Evolutionary conservation across 2,113 vertebrate genomes (phyloP).

Genomic region (Mungos mungo): DNA sequence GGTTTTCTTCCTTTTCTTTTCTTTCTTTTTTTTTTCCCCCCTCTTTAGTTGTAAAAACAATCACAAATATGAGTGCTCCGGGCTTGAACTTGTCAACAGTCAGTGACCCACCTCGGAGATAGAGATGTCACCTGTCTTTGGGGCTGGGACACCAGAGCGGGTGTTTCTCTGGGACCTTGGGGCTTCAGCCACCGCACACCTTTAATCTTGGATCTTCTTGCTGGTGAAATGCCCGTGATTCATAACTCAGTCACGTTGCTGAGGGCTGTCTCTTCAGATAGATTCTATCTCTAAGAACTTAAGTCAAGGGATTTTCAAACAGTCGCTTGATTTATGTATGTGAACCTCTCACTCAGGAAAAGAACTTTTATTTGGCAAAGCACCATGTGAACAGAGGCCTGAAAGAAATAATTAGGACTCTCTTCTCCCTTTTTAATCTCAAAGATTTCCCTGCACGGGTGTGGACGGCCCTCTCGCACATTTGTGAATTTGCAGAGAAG

Average conservation of each 20-base stretch:
- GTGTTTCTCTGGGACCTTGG: constrained; percentile 68
- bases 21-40: rapidly evolving
- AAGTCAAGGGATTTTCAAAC: constrained; percentile 81
- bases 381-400: constrained; percentile 31
- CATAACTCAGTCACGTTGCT: constrained; percentile 76
- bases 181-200: background rate
- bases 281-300: constrained; percentile 79
- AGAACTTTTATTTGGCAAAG: constrained; percentile 76
- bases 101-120: background rate
- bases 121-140: constrained; percentile 65
- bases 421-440: constrained; percentile 32
- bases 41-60: background rate
- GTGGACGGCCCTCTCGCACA: background rate
- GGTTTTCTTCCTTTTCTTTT: background rate
- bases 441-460: background rate
- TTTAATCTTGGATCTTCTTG: constrained; percentile 64
- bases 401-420: constrained; percentile 59
- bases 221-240: constrained; percentile 69
- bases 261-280: constrained; percentile 72
- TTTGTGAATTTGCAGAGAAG: background rate
- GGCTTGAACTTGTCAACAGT: constrained; percentile 28
- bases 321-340: constrained; percentile 73
- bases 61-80: background rate
- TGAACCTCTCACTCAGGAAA: constrained; percentile 61
- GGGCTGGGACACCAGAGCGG: constrained; percentile 31